These are phyloP conservation scores for Fulmarus glacialis DNA, from an alignment of 2,113 vertebrate species.

Conservation along the genomic window DNA sequence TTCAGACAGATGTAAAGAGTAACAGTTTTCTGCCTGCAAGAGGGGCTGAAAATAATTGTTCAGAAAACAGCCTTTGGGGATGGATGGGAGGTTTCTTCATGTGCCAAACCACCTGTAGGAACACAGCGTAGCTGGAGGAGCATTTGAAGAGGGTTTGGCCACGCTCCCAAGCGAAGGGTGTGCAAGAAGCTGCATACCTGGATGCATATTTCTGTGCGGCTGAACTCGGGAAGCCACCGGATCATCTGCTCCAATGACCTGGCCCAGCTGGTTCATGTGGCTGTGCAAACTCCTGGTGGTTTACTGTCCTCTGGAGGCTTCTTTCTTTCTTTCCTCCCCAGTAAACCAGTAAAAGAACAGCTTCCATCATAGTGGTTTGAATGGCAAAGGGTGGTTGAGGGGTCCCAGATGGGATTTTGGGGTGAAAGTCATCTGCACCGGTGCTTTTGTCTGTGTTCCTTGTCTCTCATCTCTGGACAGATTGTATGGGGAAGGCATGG, in stretches of 20 bases:
- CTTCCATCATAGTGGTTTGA: background rate
- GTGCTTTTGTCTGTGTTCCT: background rate
- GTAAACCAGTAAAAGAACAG: background rate
- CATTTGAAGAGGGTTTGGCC: background rate
- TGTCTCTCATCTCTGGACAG: background rate
- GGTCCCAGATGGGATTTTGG: background rate
- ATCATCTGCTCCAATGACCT: background rate
- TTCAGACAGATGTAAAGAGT: background rate
- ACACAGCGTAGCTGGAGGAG: fast-evolving
- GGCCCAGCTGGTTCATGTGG: background rate
- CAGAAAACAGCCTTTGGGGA: background rate
- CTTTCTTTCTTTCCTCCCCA: background rate
- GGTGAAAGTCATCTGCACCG: background rate
- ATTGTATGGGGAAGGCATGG: background rate
- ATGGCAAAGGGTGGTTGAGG: background rate
- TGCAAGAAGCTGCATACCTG: background rate
- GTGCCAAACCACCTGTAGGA: background rate
- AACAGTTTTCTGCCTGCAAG: background rate
- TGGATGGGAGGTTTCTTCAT: too few relatives aligned
- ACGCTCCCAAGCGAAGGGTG: fast-evolving
- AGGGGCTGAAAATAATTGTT: background rate
- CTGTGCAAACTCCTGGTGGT: background rate
- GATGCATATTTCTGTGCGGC: background rate
- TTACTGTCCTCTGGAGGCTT: background rate
- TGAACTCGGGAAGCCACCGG: fast-evolving